These are phyloP conservation scores for Myxocyprinus asiaticus DNA, from an alignment of 2,113 vertebrate genomes.

Conservation along the genomic window DNA sequence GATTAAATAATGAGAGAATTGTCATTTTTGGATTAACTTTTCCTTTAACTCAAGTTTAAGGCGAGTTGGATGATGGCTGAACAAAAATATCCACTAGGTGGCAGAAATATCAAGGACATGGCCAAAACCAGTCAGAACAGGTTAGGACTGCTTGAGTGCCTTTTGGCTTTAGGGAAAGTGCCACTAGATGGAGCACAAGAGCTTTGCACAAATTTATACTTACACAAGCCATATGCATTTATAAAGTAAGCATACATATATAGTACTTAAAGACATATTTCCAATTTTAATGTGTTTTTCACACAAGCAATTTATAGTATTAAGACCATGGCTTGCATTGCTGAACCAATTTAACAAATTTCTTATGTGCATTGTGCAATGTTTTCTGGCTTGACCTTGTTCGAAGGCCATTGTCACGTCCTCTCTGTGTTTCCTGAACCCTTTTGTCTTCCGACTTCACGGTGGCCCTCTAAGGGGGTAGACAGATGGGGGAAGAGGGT, in stretches of 20 bases:
- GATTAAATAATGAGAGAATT: too few relatives aligned
- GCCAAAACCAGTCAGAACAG: conserved; percentile 21
- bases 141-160: background rate
- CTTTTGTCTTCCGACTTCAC: conserved; percentile 43
- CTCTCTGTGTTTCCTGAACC: conserved; percentile 26
- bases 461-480: conserved; percentile 19
- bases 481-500: conserved; percentile 22
- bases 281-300: too few relatives aligned
- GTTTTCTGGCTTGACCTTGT: conserved; percentile 29
- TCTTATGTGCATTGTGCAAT: conserved; percentile 20
- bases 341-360: background rate
- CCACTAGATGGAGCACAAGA: conserved; percentile 48
- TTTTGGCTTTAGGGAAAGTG: background rate
- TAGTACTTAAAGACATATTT: too few relatives aligned
- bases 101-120: conserved; percentile 20
- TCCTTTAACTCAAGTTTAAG: too few relatives aligned
- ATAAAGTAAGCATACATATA: too few relatives aligned
- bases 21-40: too few relatives aligned
- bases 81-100: conserved; percentile 41
- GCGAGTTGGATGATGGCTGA: too few relatives aligned
- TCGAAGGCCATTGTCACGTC: conserved; percentile 50
- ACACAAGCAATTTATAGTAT: too few relatives aligned
- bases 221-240: background rate
- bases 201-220: background rate
- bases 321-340: too few relatives aligned